These are phyloP conservation scores for Poeciliopsis gracilis DNA, from an alignment of 2,797 vertebrate genomes.

Conservation along the genomic window DNA sequence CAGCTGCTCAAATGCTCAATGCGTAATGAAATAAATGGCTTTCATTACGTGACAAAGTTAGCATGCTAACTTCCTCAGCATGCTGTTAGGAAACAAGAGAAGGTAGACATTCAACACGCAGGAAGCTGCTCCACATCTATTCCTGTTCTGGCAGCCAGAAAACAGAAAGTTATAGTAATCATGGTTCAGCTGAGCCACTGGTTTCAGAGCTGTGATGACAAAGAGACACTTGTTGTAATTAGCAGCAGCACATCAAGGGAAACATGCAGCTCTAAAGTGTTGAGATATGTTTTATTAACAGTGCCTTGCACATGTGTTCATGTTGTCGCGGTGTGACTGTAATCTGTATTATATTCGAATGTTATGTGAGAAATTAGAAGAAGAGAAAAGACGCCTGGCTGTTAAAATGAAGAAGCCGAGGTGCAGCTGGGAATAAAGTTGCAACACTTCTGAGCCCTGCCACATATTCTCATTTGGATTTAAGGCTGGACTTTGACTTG, in stretches of 20 bases:
- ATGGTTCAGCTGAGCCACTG: not conserved
- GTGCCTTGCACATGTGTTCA: not conserved
- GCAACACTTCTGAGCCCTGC: not conserved
- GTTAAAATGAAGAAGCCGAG: not conserved
- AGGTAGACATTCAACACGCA: not conserved
- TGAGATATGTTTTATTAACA: not conserved
- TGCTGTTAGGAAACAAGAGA: conserved; percentile 2
- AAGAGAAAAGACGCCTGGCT: not conserved
- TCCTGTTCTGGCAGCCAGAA: not conserved
- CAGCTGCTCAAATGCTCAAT: not conserved
- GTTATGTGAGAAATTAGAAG: not conserved
- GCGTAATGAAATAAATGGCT: not conserved
- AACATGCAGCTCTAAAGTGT: not conserved
- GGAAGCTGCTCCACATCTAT: not conserved
- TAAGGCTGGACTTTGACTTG: not conserved
- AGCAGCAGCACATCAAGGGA: not conserved
- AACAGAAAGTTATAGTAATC: not conserved
- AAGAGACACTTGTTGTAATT: not conserved
- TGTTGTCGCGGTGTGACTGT: not conserved
- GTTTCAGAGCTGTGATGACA: not conserved
- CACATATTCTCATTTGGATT: not conserved
- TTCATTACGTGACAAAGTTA: not conserved
- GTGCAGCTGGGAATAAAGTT: not conserved
- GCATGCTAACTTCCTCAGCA: not conserved
- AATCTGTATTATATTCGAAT: not conserved